Evolutionary conservation across 2,113 vertebrate species (phyloP), one percentile per base, ranked within the genome.

Genomic region (Tychaedon coryphoeus): DNA sequence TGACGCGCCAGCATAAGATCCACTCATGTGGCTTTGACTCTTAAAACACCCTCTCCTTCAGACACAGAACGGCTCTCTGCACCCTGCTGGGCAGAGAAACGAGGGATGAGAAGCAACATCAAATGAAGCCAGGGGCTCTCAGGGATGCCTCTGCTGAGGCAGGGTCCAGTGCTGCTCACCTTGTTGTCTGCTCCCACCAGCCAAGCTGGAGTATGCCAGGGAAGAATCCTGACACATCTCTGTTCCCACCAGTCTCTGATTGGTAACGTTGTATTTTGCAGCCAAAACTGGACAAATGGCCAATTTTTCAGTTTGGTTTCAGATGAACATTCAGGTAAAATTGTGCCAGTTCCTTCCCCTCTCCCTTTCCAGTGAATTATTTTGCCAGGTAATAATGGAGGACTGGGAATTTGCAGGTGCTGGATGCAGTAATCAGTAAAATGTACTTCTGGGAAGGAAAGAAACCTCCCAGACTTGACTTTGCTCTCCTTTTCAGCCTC

Each of bases 71-170:
- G 5, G 66, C 36, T 69, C 53, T 51, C 2, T 1, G 34, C 31
- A 45, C 20, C 0, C 5, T 36, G 66, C 25, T n/a, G 58, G 79
- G 82, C 71, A 88, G 36, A 61, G 9, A 62, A 34, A 76, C 40
- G 10, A 45, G 31, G 50, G 54, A 53, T 0, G 2, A 91, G 36
- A 65, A 80, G 18, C 40, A 64, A 14, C 31, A 54, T 16, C n/a
- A 81, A 7, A 56, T 9, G 16, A 54, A 84, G 42, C 10, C 48
- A 25, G 50, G n/a, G 26, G 10, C 60, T 81, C 43, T 65, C 43
- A 22, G n/a, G 22, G 45, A 61, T 56, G 31, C 18, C 10, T 2
- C 3, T 38, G 43, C 61, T 0, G 0, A 83, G 48, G 26, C 74
- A 14, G 33, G 5, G 12, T 17, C 29, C 62, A 17, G 54, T 51